Evolutionary conservation across 2,113 vertebrate genomes (phyloP).

Genomic region (Tautogolabrus adspersus): DNA sequence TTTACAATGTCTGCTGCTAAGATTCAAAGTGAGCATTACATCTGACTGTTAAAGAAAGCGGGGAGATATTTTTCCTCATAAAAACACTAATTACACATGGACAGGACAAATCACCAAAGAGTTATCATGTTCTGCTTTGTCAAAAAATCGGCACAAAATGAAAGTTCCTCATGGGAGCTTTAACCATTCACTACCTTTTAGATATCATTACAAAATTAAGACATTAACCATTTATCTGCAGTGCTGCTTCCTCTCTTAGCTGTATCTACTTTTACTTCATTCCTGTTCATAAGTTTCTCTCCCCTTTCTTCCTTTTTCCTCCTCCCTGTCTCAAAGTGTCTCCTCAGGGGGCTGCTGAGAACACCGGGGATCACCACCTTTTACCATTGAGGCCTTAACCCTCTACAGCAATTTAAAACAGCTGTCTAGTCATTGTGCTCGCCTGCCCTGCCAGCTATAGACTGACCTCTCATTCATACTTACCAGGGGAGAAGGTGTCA

Average conservation of each 20-base stretch:
- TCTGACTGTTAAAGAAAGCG: no score
- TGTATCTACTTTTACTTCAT: conserved; percentile 10
- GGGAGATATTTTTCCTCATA: no score
- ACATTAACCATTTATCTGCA: not conserved
- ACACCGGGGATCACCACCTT: conserved; percentile 26
- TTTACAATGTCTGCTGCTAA: no score
- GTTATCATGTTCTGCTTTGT: no score
- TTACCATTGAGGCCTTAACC: conserved; percentile 40
- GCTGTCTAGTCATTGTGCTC: conserved; percentile 37
- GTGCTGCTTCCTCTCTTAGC: not conserved
- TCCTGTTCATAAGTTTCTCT: not conserved
- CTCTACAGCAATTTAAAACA: conserved; percentile 35
- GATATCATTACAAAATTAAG: conserved; percentile 10
- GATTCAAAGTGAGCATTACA: no score
- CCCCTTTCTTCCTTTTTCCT: conserved; percentile 9
- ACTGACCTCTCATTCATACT: conserved; percentile 53
- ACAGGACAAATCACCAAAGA: no score
- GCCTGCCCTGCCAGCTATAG: conserved; percentile 17
- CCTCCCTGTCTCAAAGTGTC: conserved; percentile 3
- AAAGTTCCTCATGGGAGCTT: not conserved
- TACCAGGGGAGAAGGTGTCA: conserved; percentile 37
- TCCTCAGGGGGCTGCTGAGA: conserved; percentile 6
- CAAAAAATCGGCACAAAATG: no score
- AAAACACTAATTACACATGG: no score
- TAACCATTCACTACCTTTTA: not conserved